These are phyloP conservation scores for Pristionchus exspectatus DNA, from an alignment of 2,888 invertebrate genomes.

Conservation along the genomic window DNA sequence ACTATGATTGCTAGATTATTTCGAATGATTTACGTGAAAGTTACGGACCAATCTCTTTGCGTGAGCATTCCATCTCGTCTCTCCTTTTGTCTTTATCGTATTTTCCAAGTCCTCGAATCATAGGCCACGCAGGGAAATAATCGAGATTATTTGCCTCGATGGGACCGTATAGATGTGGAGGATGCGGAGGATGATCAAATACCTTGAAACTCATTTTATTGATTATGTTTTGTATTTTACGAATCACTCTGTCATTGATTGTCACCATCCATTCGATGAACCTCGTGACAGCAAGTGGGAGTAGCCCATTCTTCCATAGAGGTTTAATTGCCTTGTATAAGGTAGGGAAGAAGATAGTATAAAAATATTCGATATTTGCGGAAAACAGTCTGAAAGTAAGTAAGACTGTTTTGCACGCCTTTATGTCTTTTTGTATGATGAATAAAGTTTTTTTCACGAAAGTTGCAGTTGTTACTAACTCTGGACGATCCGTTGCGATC, in stretches of 20 bases:
- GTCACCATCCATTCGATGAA: not conserved
- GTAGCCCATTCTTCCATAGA: not conserved
- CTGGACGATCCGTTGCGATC: too few relatives aligned
- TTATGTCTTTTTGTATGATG: too few relatives aligned
- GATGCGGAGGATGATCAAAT: not conserved
- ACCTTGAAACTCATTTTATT: not conserved
- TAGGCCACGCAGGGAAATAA: not conserved
- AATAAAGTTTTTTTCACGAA: too few relatives aligned
- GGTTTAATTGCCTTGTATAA: too few relatives aligned
- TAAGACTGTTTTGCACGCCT: too few relatives aligned
- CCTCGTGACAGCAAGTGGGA: not conserved
- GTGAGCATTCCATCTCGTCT: conserved; percentile 14
- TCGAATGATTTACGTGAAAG: not conserved
- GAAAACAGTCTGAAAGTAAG: too few relatives aligned
- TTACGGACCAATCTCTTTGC: not conserved
- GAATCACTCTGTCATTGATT: not conserved
- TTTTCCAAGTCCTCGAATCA: not conserved
- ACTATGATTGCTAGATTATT: conserved; percentile 8
- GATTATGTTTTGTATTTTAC: not conserved
- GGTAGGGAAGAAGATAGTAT: too few relatives aligned
- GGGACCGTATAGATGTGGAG: not conserved
- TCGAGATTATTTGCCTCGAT: not conserved
- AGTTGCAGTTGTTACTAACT: too few relatives aligned
- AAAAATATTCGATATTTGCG: too few relatives aligned
- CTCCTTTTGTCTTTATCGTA: not conserved